Evolutionary conservation across 2,113 vertebrate species (phyloP).

Genomic region (Brachyistius frenatus): DNA sequence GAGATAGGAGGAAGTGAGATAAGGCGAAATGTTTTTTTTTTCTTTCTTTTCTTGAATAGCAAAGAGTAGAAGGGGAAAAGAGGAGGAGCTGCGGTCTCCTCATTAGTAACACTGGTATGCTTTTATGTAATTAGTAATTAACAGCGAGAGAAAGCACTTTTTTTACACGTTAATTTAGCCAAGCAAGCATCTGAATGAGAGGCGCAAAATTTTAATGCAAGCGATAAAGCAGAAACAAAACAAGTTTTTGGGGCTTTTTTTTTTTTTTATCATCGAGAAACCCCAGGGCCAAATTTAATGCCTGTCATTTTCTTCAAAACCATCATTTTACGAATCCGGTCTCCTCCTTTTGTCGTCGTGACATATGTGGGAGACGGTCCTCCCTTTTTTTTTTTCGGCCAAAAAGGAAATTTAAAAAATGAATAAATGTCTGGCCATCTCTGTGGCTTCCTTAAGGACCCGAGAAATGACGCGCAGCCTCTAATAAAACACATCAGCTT

Average conservation of each 20-base stretch:
- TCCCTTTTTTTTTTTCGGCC: not conserved
- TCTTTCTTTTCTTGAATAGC: not conserved
- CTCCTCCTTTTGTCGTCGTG: slow-evolving; percentile 46
- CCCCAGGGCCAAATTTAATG: slow-evolving; percentile 45
- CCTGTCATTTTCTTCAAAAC: slow-evolving; percentile 60
- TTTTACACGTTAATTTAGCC: slow-evolving; percentile 13
- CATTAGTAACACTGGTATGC: slow-evolving; percentile 11
- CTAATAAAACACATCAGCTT: slow-evolving; percentile 12
- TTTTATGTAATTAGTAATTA: slow-evolving; percentile 26
- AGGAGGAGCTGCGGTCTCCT: not conserved
- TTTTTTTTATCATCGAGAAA: slow-evolving; percentile 54
- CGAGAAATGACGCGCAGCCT: slow-evolving; percentile 18
- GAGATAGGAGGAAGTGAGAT: slow-evolving; percentile 18
- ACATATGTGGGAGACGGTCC: slow-evolving; percentile 30
- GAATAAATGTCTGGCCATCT: slow-evolving; percentile 12
- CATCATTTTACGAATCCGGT: slow-evolving; percentile 38
- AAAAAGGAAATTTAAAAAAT: not conserved
- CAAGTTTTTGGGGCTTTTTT: slow-evolving; percentile 24
- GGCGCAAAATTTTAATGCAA: slow-evolving; percentile 22
- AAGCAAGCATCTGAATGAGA: slow-evolving; percentile 38
- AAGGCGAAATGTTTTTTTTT: slow-evolving; percentile 25
- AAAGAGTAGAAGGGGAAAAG: not conserved
- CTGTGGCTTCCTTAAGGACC: slow-evolving; percentile 4
- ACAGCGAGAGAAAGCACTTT: not conserved
- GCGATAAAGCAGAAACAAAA: slow-evolving; percentile 42